phyloP scores from a whole-genome alignment of 2,888 invertebrate species.

The Sinhomidia bicolor region DNA sequence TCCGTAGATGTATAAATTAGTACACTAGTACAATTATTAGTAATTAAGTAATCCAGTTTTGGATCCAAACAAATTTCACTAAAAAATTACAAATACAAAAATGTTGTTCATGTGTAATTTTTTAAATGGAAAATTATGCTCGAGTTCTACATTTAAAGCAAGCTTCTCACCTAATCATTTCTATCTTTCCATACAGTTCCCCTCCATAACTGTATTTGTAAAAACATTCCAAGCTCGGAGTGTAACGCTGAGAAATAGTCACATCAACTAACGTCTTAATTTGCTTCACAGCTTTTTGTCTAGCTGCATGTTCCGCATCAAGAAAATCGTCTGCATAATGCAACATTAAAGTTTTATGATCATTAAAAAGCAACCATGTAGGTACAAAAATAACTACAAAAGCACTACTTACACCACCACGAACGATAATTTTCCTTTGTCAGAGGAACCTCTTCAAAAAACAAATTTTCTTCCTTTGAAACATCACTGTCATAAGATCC shows the following conservation, averaged over 20 bases:
- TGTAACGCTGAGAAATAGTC: background rate
- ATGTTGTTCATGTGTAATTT: too few species aligned
- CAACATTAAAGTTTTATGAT: too few species aligned
- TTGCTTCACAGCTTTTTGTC: constrained; percentile 71
- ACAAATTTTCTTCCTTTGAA: constrained; percentile 55
- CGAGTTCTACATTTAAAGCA: too few species aligned
- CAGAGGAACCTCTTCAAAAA: constrained; percentile 49
- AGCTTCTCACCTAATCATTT: constrained; percentile 70
- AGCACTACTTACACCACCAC: constrained; percentile 62
- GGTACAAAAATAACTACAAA: background rate
- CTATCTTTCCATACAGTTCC: constrained; percentile 73
- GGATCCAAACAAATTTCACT: constrained; percentile 73
- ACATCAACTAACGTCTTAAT: constrained; percentile 56
- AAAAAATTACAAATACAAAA: background rate
- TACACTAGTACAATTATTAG: constrained; percentile 68
- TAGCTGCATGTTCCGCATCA: constrained; percentile 64
- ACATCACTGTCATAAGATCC: constrained; percentile 50
- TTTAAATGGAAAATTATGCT: too few species aligned
- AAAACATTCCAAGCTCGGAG: constrained; percentile 36
- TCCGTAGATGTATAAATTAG: constrained; percentile 40
- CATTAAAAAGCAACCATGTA: too few species aligned
- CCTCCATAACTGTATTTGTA: constrained; percentile 64
- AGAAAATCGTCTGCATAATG: constrained; percentile 72
- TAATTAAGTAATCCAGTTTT: constrained; percentile 69
- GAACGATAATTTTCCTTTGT: constrained; percentile 70